These are phyloP conservation scores for Diglossa brunneiventris DNA, from an alignment of 2,113 vertebrate species.

Conservation along the genomic window DNA sequence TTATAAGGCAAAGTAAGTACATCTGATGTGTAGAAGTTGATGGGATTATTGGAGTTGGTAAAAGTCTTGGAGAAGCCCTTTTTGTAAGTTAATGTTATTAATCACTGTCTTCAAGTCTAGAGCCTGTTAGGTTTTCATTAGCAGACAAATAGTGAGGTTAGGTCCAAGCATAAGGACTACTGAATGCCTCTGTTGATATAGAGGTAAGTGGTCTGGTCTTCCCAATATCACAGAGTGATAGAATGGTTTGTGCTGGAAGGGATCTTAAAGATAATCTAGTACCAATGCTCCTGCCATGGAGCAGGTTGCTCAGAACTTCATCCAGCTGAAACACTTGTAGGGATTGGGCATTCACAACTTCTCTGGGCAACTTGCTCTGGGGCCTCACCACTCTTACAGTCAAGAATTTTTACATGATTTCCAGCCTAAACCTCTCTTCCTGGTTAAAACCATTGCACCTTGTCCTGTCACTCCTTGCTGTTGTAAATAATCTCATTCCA, in stretches of 20 bases:
- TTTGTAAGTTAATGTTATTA: not conserved
- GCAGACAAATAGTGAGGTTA: not conserved
- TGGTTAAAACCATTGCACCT: not conserved
- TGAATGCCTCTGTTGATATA: not conserved
- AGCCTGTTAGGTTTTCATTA: not conserved
- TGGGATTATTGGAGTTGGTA: not conserved
- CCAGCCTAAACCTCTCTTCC: not conserved
- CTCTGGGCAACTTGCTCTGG: not conserved
- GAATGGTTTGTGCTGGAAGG: not conserved
- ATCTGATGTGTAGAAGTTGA: accelerated
- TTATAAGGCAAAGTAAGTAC: not conserved
- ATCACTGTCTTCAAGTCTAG: not conserved
- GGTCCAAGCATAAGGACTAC: not conserved
- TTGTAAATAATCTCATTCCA: not conserved
- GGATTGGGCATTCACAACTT: not conserved
- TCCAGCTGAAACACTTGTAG: not conserved
- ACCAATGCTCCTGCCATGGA: not conserved
- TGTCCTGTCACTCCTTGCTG: not conserved
- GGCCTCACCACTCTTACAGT: not conserved
- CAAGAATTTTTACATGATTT: not conserved
- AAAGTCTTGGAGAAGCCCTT: not conserved
- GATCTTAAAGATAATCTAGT: too few species aligned
- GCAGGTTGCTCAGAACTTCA: not conserved
- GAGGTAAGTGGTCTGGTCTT: not conserved
- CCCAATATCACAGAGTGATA: not conserved